Conservation (phyloP, 2,113 vertebrate species). For the Cynopterus brachyotis region DNA sequence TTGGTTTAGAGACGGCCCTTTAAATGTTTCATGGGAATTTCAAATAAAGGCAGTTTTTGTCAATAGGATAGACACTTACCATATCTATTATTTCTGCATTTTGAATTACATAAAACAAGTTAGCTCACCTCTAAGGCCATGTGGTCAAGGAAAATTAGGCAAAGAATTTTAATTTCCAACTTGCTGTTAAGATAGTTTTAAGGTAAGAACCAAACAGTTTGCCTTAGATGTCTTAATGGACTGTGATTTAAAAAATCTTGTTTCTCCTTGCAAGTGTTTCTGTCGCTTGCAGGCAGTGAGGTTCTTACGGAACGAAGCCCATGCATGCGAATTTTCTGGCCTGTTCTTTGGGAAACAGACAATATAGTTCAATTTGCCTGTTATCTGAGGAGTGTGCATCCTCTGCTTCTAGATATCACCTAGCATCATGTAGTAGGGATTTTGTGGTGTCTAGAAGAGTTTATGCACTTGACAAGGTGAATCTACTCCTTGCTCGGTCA, state of each 20-base stretch:
- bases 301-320: fast-evolving
- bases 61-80: not conserved
- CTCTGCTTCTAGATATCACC: not conserved
- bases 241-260: not conserved
- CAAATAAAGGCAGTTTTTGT: not conserved
- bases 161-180: not conserved
- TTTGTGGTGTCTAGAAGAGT: not conserved
- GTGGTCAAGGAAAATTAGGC: not conserved
- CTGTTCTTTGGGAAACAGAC: not conserved
- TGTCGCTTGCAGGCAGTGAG: fast-evolving
- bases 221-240: not conserved
- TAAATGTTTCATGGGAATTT: not conserved
- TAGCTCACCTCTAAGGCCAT: not conserved
- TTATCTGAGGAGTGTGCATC: not conserved
- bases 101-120: too few species aligned
- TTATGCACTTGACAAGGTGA: fast-evolving
- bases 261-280: not conserved
- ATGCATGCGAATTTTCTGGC: fast-evolving
- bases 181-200: not conserved
- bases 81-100: not conserved
- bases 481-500: fast-evolving
- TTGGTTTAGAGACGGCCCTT: not conserved
- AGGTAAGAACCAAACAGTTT: not conserved
- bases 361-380: fast-evolving
- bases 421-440: fast-evolving